phyloP scores from a whole-genome alignment of 2,797 vertebrate species.

The Todus mexicanus region DNA sequence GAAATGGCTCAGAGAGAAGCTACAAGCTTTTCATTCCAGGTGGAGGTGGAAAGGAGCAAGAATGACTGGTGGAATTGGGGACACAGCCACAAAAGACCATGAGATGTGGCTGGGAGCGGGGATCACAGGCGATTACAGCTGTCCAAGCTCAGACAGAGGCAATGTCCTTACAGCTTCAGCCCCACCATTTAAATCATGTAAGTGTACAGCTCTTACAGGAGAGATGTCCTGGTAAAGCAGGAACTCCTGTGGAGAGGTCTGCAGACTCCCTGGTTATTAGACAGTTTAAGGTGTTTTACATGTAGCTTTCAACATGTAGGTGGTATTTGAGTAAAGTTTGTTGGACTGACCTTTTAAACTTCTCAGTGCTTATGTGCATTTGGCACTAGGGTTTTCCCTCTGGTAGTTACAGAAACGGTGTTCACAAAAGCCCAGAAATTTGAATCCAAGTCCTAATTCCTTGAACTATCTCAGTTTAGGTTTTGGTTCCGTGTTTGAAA shows the following conservation, averaged over 20 bases:
- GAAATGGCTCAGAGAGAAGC: constrained; percentile 26
- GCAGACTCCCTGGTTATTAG: neutral
- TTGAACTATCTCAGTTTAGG: neutral
- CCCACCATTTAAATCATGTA: neutral
- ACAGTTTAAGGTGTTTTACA: neutral
- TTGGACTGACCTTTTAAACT: neutral
- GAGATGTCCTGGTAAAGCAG: neutral
- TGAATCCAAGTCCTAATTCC: neutral
- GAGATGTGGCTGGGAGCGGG: neutral
- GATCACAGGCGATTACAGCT: neutral
- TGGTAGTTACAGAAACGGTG: neutral
- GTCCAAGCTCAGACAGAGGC: neutral
- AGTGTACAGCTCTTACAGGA: neutral
- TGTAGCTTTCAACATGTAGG: neutral
- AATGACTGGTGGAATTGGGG: neutral
- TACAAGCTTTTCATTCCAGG: neutral
- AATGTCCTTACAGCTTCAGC: neutral
- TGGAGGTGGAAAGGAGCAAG: neutral
- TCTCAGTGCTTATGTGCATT: neutral
- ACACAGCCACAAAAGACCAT: neutral
- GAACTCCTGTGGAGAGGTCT: neutral
- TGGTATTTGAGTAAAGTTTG: neutral
- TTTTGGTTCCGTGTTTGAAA: neutral
- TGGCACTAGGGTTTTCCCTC: neutral
- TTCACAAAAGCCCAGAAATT: neutral